Evolutionary conservation across 2,113 vertebrate genomes (phyloP), one percentile per base, ranked within the genome.

Genomic region (Felis chaus): DNA sequence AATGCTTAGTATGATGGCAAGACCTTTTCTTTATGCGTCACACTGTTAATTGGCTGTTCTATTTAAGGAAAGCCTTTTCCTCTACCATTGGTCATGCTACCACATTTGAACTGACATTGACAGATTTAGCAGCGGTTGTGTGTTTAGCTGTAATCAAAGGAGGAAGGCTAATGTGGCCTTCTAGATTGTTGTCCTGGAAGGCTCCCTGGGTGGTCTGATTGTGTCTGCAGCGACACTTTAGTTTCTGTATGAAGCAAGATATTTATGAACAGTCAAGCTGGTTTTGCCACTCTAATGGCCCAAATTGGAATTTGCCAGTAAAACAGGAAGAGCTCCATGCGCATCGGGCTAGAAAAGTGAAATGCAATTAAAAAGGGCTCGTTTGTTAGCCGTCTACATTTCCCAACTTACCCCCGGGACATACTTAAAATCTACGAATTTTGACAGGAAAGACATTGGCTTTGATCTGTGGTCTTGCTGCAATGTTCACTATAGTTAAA

Each of bases 251-350:
- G 81, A 96, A 98, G 95, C 74, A 94, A 69, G 92, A 57, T 93
- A 83, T 91, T 96, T 98, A 98, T 85, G 89, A 98, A 97, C 7
- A 18, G 53, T 95, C 89, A 93, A 91, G 39, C 39, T 79, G 65
- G 53, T 95, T 96, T 97, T 96, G 94, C 98, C 89, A 73, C 73
- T 92, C 85, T 95, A 98, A 97, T 98, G 97, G 97, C 50, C 95
- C 89, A 98, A 98, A 98, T 97, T 98, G 98, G 78, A 97, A 91
- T 95, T 84, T 83, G 29, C 95, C 53, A 95, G 91, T 88, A 87
- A 98, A 98, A 97, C 0, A 94, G 95, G 89, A 74, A 92, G 68
- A 98, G 87, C 74, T 95, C 83, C 80, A 93, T 71, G 71, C 96
- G 86, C 92, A 97, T 97, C 98, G 27, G 15, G 83, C 11, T 76